Conservation (phyloP, 2,888 invertebrate genomes). For the Nephrotoma guestfalica region DNA sequence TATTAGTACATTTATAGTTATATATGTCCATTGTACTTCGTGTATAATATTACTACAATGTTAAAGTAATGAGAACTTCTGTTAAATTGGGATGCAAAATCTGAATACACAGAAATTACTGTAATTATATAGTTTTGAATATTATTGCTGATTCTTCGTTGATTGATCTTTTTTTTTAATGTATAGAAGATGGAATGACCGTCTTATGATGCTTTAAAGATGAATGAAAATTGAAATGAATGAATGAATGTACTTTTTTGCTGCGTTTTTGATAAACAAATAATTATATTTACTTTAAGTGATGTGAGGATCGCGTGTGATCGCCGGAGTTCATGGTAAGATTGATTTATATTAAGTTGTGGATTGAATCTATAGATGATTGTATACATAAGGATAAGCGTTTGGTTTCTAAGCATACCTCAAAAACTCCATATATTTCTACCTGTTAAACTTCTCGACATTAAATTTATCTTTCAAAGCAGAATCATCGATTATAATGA, state of each 20-base stretch:
- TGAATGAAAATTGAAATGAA: neutral
- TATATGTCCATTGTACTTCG: neutral
- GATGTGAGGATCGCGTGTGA: neutral
- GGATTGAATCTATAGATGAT: neutral
- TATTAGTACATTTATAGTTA: neutral
- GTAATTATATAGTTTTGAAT: neutral
- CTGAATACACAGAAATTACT: neutral
- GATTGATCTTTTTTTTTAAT: neutral
- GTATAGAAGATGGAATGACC: neutral
- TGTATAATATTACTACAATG: neutral
- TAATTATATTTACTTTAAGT: neutral
- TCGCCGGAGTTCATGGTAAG: neutral
- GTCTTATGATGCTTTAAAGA: neutral
- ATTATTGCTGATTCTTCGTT: neutral
- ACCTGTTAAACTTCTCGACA: neutral
- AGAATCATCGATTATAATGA: neutral
- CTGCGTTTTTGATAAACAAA: neutral
- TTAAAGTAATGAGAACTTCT: neutral
- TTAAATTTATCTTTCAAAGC: neutral
- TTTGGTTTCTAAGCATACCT: neutral
- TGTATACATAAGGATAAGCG: neutral
- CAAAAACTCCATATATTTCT: neutral
- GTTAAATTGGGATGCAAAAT: neutral
- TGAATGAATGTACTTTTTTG: neutral
- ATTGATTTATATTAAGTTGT: neutral